Conservation (phyloP, 35 echinoderm and acorn worm species). For the Ophioderma brevispina region DNA sequence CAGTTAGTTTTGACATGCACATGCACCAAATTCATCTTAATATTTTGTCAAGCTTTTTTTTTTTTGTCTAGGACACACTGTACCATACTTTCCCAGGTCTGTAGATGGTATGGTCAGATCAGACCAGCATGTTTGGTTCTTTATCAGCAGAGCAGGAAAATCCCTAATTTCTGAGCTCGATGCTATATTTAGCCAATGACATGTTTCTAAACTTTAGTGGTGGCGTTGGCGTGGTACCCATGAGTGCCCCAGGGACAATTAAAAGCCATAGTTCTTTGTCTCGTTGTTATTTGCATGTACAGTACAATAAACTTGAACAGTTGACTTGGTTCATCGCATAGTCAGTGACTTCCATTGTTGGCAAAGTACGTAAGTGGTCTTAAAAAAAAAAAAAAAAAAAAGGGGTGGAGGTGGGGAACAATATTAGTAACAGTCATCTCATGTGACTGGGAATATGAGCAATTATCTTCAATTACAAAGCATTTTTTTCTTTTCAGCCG, state of each 20-base stretch:
- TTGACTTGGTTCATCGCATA: background rate
- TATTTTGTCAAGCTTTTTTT: background rate
- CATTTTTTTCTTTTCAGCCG: background rate
- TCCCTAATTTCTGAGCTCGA: background rate
- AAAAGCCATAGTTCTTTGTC: background rate
- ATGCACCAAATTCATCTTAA: background rate
- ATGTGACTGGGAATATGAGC: background rate
- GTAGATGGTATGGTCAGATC: background rate
- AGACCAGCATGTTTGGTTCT: background rate
- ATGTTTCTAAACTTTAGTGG: background rate
- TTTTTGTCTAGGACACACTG: background rate
- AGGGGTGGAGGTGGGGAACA: background rate
- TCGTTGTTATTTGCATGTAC: background rate
- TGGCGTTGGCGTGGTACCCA: background rate
- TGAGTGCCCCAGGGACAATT: background rate
- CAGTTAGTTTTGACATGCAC: too few relatives aligned
- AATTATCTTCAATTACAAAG: background rate
- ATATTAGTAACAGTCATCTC: background rate
- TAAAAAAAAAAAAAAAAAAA: background rate
- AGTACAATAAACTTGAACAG: background rate
- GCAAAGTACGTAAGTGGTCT: background rate
- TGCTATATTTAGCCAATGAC: background rate
- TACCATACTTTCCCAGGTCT: background rate
- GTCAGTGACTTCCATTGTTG: background rate
- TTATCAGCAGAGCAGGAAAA: background rate